Evolutionary conservation across 1,140 invertebrate genomes (phyloP), one percentile per base, ranked within the genome.

Genomic region (Mizuhopecten yessoensis): DNA sequence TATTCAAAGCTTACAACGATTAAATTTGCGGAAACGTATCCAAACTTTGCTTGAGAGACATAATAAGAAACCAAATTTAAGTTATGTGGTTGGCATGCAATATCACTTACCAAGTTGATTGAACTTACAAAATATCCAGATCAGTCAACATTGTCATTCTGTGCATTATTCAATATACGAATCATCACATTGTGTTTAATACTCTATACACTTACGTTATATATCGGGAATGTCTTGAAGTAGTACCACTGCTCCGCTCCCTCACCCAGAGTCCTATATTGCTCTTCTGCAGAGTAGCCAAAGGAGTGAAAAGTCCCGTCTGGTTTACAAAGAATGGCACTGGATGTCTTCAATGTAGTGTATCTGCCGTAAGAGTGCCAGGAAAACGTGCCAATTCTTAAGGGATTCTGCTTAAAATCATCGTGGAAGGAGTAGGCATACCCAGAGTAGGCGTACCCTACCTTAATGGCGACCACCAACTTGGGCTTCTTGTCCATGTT

Each of bases 351-450:
- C 57, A 75, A n/a, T n/a, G 57, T 9, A 75, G 57, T 75, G n/a
- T 75, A 29, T 29, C 57, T 75, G n/a, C 23, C 57, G 2, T 23
- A 75, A 0, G 57, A 75, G n/a, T 75, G 57, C 57, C 57, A 75
- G 57, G 57, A 75, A 75, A 1, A 75, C n/a, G n/a, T 75, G 1
- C 57, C 57, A 29, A 75, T 75, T 13, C 29, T 75, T n/a, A 75
- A 75, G 5, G 57, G 57, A 75, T 75, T 75, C 23, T 75, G 57
- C 29, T 23, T 75, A 29, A 75, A 75, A 9, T 75, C 57, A 29
- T 75, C 57, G 23, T 75, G 23, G 57, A 75, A 75, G 57, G 57
- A 75, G 57, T 75, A 75, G 11, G 57, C 57, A 75, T 75, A 75
- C 29, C 57, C 57, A 9, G 57, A 75, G n/a, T 29, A 75, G 0